A percentile compares a stretch with the other conserved stretches of the same genome.
phyloP scores from a whole-genome alignment of 2,888 invertebrate species.

The Hydroisotoma schaefferi region DNA sequence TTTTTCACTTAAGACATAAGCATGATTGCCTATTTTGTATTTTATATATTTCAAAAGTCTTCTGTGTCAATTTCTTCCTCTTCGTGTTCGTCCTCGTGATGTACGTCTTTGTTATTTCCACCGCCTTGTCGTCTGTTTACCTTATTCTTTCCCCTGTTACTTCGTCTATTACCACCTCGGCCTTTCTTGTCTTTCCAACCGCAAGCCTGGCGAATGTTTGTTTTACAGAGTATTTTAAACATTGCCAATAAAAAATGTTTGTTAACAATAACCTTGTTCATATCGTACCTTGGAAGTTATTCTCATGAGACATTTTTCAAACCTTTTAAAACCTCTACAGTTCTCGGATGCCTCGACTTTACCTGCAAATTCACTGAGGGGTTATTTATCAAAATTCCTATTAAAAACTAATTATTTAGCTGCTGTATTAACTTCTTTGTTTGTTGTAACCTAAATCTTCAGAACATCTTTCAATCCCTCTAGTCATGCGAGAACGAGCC shows the following conservation, averaged over 20 bases:
- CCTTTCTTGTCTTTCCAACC: constrained; percentile 6
- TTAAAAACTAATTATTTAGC: background rate
- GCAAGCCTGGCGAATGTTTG: background rate
- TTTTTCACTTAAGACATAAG: too few relatives aligned
- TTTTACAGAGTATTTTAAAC: background rate
- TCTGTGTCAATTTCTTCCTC: background rate
- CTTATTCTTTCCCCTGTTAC: constrained; percentile 6
- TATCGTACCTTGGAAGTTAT: constrained; percentile 5
- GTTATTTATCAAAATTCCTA: background rate
- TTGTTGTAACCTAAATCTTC: constrained; percentile 1
- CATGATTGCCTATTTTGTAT: too few relatives aligned
- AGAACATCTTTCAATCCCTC: constrained; percentile 11
- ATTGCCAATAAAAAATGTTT: background rate
- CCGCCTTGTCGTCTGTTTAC: background rate
- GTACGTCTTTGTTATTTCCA: background rate
- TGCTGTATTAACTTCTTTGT: background rate
- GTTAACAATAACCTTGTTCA: background rate
- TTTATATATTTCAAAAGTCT: background rate
- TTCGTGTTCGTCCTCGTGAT: background rate
- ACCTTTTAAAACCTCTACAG: constrained; percentile 9
- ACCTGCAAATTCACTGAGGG: background rate
- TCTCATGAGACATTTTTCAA: constrained; percentile 11
- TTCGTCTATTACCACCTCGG: background rate
- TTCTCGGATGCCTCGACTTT: background rate
- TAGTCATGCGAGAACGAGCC: background rate